Percentiles rank a stretch among this genome's conserved stretches.
phyloP scores from a whole-genome alignment of 2,888 invertebrate species.

The Cataglyphis livida region DNA sequence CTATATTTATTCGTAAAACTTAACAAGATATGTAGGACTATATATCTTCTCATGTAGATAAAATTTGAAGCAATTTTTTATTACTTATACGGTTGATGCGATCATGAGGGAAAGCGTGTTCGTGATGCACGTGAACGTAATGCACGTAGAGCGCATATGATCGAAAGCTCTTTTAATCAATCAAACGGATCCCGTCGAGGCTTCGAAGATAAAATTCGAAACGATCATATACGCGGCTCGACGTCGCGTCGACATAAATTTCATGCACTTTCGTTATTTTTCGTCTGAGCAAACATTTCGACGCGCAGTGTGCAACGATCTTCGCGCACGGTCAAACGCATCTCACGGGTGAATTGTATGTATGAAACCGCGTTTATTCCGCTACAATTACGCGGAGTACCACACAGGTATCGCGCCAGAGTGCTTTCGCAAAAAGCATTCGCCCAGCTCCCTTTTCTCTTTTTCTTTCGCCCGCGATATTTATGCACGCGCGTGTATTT shows the following conservation, averaged over 20 bases:
- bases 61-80: neutral
- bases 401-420: conserved; percentile 29
- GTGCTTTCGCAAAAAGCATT: conserved; percentile 40
- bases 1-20: neutral
- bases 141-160: neutral
- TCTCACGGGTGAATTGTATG: conserved; percentile 40
- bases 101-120: neutral
- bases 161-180: conserved; percentile 44
- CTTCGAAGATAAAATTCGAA: conserved; percentile 33
- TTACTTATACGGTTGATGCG: neutral
- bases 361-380: conserved; percentile 54
- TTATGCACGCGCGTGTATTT: conserved; percentile 32
- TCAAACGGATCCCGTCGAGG: conserved; percentile 21
- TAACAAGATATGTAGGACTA: neutral
- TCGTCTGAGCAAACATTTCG: conserved; percentile 45
- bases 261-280: conserved; percentile 52
- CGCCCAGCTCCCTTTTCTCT: neutral
- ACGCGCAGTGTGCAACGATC: conserved; percentile 21
- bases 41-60: neutral
- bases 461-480: conserved; percentile 10
- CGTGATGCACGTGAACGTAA: neutral
- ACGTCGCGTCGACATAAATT: conserved; percentile 48
- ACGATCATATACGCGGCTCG: neutral
- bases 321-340: conserved; percentile 38
- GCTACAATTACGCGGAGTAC: conserved; percentile 55